A percentile compares a stretch with the other conserved stretches of the same genome.
Evolutionary conservation across 2,888 invertebrate species (phyloP).

Genomic region (Nomada fucata): DNA sequence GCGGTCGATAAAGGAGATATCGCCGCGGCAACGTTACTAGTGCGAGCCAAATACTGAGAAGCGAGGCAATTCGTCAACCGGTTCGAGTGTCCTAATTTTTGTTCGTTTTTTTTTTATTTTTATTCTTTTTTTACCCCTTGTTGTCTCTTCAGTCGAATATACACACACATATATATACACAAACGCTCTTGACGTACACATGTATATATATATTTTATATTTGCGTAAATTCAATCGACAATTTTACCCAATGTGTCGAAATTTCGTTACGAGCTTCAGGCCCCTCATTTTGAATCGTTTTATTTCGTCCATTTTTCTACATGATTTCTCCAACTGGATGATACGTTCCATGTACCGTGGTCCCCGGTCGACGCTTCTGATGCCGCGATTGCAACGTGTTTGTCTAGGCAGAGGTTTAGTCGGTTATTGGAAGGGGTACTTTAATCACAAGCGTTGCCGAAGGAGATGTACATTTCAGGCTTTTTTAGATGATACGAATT

Average conservation of each 20-base stretch:
- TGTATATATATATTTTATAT: slow-evolving; percentile 29
- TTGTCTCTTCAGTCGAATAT: slow-evolving; percentile 22
- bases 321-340: slow-evolving; percentile 60
- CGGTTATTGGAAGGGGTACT: slow-evolving; percentile 93
- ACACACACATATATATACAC: too few species aligned
- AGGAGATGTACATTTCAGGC: slow-evolving; percentile 84
- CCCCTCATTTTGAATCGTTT: slow-evolving; percentile 55
- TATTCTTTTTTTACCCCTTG: slow-evolving; percentile 33
- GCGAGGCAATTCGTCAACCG: slow-evolving; percentile 25
- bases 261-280: slow-evolving; percentile 51
- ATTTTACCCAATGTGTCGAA: slow-evolving; percentile 25
- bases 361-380: slow-evolving; percentile 56
- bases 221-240: slow-evolving; percentile 50
- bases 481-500: slow-evolving; percentile 68
- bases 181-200: too few species aligned
- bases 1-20: slow-evolving; percentile 16
- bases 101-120: too few species aligned
- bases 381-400: slow-evolving; percentile 87
- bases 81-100: slow-evolving; percentile 30
- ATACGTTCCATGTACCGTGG: slow-evolving; percentile 49
- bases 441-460: slow-evolving; percentile 91
- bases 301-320: slow-evolving; percentile 49
- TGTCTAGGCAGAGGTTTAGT: slow-evolving; percentile 90
- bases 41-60: slow-evolving; percentile 38
- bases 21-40: slow-evolving; percentile 8